Evolutionary conservation across 2,113 vertebrate genomes (phyloP), one percentile per base, ranked within the genome.

Genomic region (Callionymus lyra): DNA sequence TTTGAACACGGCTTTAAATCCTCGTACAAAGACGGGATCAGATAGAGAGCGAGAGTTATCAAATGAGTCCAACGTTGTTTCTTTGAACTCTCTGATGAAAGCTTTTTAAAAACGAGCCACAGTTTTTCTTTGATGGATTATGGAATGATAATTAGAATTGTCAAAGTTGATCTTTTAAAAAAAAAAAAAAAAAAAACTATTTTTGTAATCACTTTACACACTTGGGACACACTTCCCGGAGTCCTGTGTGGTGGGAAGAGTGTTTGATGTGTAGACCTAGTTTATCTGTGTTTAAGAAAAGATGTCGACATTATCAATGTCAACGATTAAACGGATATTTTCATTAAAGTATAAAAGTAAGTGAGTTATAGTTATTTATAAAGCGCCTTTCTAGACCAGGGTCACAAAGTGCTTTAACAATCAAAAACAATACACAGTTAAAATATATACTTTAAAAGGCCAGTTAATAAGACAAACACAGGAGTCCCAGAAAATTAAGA

Each of bases 1-100:
- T 27, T 56, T 70, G 56, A 41, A 42, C 50, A 40, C 50, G 56
- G 48, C 58, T 65, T 70, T 76, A 67, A 74, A 77, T 59, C 56
- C 50, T 70, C 50, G 43, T 66, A 58, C 50, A 71, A 59, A 70
- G 1, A 40, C 65, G 35, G 41, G 53, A 72, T 78, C 71, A 66
- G 75, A 77, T 80, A 72, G 75, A 54, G 49, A 31, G 8, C 33
- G 40, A 55, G 50, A 53, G 53, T 31, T 50, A 65, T 64, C 55
- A 39, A 47, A 48, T 42, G 51, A 34, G 47, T 33, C 45, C 46
- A 57, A 63, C 42, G 36, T 49, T 42, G n/a, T 63, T 64, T 54
- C 56, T 77, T 70, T 79, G 72, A 81, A 78, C 64, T 70, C 33
- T 39, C 51, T 70, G 61, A 77, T 74, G 56, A 80, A 74, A 79